These are phyloP conservation scores for Empis livida DNA, from an alignment of 2,888 invertebrate species.

Conservation along the genomic window DNA sequence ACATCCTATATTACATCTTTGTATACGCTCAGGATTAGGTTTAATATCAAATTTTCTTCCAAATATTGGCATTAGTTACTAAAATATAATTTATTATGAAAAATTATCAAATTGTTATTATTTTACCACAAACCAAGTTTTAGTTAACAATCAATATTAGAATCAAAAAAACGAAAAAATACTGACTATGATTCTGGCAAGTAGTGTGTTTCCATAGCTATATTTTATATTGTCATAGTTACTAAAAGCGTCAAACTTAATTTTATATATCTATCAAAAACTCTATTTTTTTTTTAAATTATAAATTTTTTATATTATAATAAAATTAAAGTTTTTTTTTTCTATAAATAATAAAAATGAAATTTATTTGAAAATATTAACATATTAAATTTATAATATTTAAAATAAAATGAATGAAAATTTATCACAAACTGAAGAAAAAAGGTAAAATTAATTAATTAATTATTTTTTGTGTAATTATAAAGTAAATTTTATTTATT, in stretches of 20 bases:
- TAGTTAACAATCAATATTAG: neutral
- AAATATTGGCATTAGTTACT: constrained; percentile 31
- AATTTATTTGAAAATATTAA: neutral
- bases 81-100: neutral
- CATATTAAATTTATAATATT: neutral
- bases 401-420: neutral
- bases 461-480: too few species aligned
- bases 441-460: neutral
- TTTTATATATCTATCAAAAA: too few species aligned
- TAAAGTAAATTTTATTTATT: neutral
- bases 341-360: too few species aligned
- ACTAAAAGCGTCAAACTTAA: neutral
- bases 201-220: neutral
- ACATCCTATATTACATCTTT: constrained; percentile 27
- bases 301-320: neutral
- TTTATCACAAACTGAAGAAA: neutral
- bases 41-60: constrained; percentile 33
- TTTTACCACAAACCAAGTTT: neutral
- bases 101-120: neutral
- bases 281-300: neutral
- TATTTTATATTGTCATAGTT: neutral
- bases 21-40: constrained; percentile 23
- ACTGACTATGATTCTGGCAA: neutral
- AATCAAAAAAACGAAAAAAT: too few species aligned
- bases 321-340: neutral